A percentile compares a stretch with the other conserved stretches of the same genome.
Evolutionary conservation across 2,888 invertebrate species (phyloP).

Genomic region (Meliscaeva auricollis): DNA sequence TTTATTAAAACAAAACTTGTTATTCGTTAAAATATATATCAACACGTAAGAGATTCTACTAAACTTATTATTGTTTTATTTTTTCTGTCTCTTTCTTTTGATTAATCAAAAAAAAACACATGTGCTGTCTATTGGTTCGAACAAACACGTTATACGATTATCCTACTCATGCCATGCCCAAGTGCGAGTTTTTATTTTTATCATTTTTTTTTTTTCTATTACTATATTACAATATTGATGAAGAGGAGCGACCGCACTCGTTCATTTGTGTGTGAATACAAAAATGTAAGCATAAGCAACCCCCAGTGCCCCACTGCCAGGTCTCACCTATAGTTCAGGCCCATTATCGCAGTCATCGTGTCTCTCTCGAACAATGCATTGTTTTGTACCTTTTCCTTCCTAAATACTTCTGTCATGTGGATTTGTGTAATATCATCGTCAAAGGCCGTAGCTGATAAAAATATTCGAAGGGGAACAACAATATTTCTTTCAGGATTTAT

Average conservation of each 20-base stretch:
- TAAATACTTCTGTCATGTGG: background rate
- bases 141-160: constrained; percentile 5
- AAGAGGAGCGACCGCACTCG: background rate
- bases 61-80: constrained; percentile 16
- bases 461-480: background rate
- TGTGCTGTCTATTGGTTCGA: constrained; percentile 5
- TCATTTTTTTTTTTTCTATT: constrained; percentile 3
- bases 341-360: constrained; percentile 18
- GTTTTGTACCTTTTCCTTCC: constrained; percentile 23
- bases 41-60: background rate
- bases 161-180: constrained; percentile 8
- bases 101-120: constrained; percentile 46
- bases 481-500: too few relatives aligned
- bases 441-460: background rate
- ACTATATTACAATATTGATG: background rate
- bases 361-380: constrained; percentile 40
- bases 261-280: background rate
- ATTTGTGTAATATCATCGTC: background rate
- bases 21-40: background rate
- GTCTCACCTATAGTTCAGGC: background rate
- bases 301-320: background rate
- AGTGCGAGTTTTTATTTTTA: constrained; percentile 23
- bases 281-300: constrained; percentile 11
- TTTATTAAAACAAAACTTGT: background rate
- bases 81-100: background rate